Evolutionary conservation across 2,797 vertebrate genomes (phyloP).

Genomic region (Falco columbarius): DNA sequence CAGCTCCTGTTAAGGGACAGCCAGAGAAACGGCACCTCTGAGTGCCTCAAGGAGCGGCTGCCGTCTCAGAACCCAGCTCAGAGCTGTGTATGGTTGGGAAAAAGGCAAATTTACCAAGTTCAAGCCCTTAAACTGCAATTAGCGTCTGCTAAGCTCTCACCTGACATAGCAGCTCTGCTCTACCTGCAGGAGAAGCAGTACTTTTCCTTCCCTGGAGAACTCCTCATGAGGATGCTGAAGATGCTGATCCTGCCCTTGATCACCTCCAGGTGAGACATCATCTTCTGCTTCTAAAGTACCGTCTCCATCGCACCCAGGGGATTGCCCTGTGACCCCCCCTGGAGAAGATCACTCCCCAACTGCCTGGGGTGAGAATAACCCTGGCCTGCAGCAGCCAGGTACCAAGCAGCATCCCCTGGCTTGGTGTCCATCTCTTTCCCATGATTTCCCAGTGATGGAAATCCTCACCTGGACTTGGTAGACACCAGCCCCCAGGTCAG

Average conservation of each 20-base stretch:
- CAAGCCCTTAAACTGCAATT: not conserved
- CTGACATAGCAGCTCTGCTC: not conserved
- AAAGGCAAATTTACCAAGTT: not conserved
- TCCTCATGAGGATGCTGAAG: slow-evolving; percentile 92
- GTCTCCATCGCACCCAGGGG: accelerated
- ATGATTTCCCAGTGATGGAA: not conserved
- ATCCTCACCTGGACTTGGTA: not conserved
- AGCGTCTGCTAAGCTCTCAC: not conserved
- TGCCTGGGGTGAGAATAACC: not conserved
- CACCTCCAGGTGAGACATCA: slow-evolving; percentile 85
- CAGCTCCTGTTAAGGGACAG: not conserved
- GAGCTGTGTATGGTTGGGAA: not conserved
- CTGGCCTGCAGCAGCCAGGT: not conserved
- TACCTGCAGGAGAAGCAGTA: slow-evolving; percentile 86
- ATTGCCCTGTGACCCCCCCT: accelerated
- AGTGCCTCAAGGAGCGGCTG: accelerated
- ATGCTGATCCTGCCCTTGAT: slow-evolving; percentile 91
- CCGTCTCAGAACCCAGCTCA: not conserved
- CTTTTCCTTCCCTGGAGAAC: slow-evolving; percentile 89
- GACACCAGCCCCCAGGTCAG: not conserved
- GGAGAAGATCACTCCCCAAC: not conserved
- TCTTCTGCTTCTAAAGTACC: not conserved
- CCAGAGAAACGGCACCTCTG: not conserved
- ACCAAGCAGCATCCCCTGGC: not conserved
- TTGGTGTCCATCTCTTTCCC: not conserved